Conservation (phyloP, 2,797 vertebrate species). For the Dromococcyx pavoninus region DNA sequence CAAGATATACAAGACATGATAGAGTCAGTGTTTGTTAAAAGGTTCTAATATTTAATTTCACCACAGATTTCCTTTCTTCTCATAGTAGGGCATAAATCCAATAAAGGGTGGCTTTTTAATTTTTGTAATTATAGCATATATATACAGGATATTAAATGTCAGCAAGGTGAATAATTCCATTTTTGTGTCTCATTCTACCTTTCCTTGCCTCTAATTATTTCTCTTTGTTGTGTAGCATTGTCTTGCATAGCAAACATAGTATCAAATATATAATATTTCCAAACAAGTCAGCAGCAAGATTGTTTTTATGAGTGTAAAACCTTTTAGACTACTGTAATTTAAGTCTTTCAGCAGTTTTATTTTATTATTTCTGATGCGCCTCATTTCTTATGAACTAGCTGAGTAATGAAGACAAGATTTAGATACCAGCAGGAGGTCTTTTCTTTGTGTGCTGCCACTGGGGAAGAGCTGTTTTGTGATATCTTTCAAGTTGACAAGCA, state of each 20-base stretch:
- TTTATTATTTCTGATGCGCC: neutral
- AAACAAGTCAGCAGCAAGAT: neutral
- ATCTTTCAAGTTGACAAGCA: neutral
- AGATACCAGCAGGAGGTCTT: neutral
- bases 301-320: neutral
- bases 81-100: neutral
- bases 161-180: neutral
- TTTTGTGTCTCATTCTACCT: neutral
- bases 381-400: neutral
- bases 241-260: neutral
- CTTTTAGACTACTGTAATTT: neutral
- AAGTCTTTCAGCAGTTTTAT: neutral
- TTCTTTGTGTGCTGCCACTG: neutral
- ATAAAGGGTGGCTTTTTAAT: neutral
- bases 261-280: neutral
- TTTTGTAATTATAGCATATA: neutral
- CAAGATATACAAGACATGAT: neutral
- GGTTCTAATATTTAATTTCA: neutral
- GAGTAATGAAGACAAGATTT: neutral
- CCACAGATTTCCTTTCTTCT: neutral
- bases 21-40: neutral
- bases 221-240: neutral
- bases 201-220: neutral
- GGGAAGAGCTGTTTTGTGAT: neutral
- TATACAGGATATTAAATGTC: neutral